These are phyloP conservation scores for Tuta absoluta DNA, from an alignment of 2,888 invertebrate genomes.

Conservation along the genomic window DNA sequence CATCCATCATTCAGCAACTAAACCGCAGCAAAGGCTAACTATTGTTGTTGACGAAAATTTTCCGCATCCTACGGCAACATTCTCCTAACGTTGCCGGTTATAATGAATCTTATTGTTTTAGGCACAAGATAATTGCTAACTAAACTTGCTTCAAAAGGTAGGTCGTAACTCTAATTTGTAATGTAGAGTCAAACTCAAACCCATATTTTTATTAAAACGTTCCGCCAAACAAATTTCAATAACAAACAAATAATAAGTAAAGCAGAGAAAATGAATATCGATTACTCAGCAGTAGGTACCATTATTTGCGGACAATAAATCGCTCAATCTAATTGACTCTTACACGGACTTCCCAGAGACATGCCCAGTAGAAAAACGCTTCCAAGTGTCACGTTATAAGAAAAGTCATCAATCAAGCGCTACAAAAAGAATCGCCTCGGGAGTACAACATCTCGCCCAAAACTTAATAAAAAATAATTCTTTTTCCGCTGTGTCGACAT, in stretches of 20 bases:
- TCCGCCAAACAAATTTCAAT: background rate
- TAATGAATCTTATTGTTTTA: background rate
- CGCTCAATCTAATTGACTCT: slow-evolving; percentile 58
- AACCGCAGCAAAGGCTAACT: slow-evolving; percentile 18
- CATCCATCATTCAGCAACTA: slow-evolving; percentile 52
- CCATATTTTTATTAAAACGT: background rate
- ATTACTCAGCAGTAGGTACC: slow-evolving; percentile 14
- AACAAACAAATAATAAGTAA: background rate
- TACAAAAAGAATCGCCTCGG: slow-evolving; percentile 59
- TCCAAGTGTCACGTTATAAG: slow-evolving; percentile 60
- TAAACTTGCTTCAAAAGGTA: background rate
- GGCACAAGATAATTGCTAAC: background rate
- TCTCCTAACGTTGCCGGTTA: slow-evolving; percentile 8
- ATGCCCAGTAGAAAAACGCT: slow-evolving; percentile 50
- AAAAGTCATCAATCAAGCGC: slow-evolving; percentile 71
- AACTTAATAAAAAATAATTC: slow-evolving; percentile 55
- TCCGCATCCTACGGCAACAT: background rate
- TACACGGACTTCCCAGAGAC: slow-evolving; percentile 55
- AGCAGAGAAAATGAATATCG: slow-evolving; percentile 22
- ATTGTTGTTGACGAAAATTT: slow-evolving; percentile 23
- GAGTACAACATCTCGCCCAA: slow-evolving; percentile 56
- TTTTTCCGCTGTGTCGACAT: slow-evolving; percentile 52
- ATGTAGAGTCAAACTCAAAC: background rate
- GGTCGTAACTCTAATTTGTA: background rate
- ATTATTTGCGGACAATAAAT: slow-evolving; percentile 35